A percentile compares a stretch with the other conserved stretches of the same genome.
Evolutionary conservation across 2,113 vertebrate genomes (phyloP).

Genomic region (Trematocara macrostoma): DNA sequence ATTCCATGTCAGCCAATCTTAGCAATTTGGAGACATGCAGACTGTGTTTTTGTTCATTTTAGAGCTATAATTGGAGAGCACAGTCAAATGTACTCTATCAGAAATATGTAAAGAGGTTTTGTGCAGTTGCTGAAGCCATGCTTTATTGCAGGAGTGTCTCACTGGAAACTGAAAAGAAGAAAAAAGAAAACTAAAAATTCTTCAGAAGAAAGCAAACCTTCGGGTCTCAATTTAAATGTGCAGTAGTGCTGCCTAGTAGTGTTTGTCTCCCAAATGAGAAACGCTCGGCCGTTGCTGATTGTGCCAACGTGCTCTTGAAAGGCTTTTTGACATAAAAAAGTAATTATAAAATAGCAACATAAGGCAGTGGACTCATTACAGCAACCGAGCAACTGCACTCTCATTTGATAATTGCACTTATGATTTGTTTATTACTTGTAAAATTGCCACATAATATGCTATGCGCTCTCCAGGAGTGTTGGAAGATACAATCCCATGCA

Average conservation of each 20-base stretch:
- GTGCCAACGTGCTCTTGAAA: neutral
- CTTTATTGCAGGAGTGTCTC: neutral
- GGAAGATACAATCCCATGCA: neutral
- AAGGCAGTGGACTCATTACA: neutral
- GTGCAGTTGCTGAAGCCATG: neutral
- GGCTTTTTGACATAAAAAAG: neutral
- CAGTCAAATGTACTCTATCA: neutral
- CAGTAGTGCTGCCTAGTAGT: neutral
- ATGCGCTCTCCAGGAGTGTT: neutral
- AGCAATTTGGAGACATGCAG: neutral
- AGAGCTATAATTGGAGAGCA: neutral
- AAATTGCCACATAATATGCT: conserved; percentile 4
- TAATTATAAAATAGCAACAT: neutral
- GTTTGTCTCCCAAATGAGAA: neutral
- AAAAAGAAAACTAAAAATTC: neutral
- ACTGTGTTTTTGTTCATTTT: neutral
- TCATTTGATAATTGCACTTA: neutral
- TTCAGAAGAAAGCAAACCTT: neutral
- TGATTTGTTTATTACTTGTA: neutral
- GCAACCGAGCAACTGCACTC: neutral
- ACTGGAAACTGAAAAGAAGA: neutral
- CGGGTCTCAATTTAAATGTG: neutral
- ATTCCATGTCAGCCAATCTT: neutral
- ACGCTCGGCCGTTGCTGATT: neutral
- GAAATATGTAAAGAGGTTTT: neutral